phyloP scores from a whole-genome alignment of 1,140 invertebrate genomes.

The Tenebrio molitor region DNA sequence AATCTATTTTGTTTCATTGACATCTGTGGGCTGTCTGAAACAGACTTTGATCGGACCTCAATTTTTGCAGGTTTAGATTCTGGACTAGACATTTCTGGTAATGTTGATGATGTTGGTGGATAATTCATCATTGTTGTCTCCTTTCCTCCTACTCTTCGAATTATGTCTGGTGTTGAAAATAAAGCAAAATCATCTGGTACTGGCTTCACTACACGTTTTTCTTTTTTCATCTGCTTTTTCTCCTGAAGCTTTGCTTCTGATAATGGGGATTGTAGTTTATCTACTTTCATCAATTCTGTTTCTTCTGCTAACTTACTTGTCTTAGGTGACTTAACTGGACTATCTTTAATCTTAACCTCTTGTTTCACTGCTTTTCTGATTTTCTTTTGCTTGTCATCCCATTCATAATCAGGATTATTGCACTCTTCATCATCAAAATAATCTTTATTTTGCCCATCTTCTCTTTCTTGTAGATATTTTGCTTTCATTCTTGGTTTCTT shows the following conservation, averaged over 20 bases:
- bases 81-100: conserved; percentile 59
- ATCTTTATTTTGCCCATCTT: not conserved
- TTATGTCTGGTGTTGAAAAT: conserved; percentile 84
- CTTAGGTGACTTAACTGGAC: conserved; percentile 59
- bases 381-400: not conserved
- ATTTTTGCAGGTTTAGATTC: conserved; percentile 62
- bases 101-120: conserved; percentile 56
- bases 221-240: conserved; percentile 72
- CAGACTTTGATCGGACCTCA: conserved; percentile 62
- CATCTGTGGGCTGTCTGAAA: conserved; percentile 42
- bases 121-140: conserved; percentile 57
- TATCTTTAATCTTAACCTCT: not conserved
- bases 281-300: conserved; percentile 52
- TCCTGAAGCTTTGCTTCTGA: conserved; percentile 49
- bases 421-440: not conserved
- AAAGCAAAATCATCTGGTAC: conserved; percentile 76
- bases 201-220: conserved; percentile 77
- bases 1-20: conserved; percentile 48
- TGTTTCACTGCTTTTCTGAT: conserved; percentile 47
- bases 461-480: not conserved
- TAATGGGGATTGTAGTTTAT: conserved; percentile 63
- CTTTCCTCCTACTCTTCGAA: conserved; percentile 75
- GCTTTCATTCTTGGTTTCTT: not conserved
- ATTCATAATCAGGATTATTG: not conserved
- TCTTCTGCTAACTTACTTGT: conserved; percentile 62